These are phyloP conservation scores for Crocidura indochinensis DNA, from an alignment of 2,797 vertebrate genomes.

Conservation along the genomic window DNA sequence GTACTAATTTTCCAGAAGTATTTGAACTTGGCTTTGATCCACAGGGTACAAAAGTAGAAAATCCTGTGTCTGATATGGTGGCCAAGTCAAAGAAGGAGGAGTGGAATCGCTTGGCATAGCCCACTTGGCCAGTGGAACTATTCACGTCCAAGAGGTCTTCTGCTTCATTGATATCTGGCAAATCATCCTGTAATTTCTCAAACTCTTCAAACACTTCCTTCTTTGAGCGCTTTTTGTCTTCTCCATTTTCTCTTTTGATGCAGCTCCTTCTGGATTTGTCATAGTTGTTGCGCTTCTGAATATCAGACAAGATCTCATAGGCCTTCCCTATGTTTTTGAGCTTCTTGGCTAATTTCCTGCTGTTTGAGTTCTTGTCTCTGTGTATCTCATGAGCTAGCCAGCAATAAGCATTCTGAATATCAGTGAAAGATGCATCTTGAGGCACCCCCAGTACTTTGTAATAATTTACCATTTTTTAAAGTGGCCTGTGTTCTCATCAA, in stretches of 20 bases:
- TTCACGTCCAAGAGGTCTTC: conserved; percentile 72
- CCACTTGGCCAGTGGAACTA: background rate
- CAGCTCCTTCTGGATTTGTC: conserved; percentile 59
- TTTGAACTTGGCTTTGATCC: background rate
- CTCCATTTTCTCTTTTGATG: conserved; percentile 64
- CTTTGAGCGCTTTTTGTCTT: background rate
- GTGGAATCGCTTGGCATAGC: conserved; percentile 61
- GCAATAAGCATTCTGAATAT: conserved; percentile 84
- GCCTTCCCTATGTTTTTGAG: conserved; percentile 81
- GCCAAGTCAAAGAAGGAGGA: conserved; percentile 83
- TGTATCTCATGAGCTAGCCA: conserved; percentile 92
- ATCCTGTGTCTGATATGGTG: conserved; percentile 84
- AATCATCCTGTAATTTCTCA: conserved; percentile 38
- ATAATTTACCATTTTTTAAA: conserved; percentile 72
- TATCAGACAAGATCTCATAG: conserved; percentile 78
- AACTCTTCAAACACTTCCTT: conserved; percentile 15
- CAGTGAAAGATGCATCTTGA: conserved; percentile 69
- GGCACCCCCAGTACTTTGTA: conserved; percentile 75
- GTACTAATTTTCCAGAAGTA: conserved; percentile 77
- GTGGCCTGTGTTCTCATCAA: conserved; percentile 2
- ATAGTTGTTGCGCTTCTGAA: conserved; percentile 59
- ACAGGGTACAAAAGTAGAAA: conserved; percentile 85
- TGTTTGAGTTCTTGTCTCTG: conserved; percentile 94
- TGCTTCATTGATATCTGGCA: conserved; percentile 58
- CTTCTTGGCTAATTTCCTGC: conserved; percentile 91